Conservation (phyloP, 2,113 vertebrate genomes). For the Odontesthes bonariensis region DNA sequence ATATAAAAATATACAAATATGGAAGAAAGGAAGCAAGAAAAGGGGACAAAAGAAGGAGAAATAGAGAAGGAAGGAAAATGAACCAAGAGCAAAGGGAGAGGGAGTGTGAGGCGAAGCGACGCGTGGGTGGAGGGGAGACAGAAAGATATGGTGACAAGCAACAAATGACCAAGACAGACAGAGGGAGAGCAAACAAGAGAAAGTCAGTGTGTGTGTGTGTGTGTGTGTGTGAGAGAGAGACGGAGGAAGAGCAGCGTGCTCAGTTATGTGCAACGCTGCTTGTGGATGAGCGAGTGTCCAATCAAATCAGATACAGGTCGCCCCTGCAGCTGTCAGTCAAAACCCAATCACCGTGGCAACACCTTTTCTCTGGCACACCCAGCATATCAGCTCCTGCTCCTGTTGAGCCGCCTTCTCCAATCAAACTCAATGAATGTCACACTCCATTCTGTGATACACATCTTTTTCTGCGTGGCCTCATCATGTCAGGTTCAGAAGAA, state of each 20-base stretch:
- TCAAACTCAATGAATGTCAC: conserved; percentile 51
- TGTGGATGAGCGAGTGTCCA: conserved; percentile 64
- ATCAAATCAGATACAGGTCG: conserved; percentile 59
- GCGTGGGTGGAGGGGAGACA: conserved; percentile 55
- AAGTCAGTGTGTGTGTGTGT: conserved; percentile 12
- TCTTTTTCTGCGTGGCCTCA: conserved; percentile 28
- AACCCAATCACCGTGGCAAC: conserved; percentile 64
- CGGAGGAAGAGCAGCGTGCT: background rate
- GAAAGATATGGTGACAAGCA: conserved; percentile 67
- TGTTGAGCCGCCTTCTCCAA: conserved; percentile 9
- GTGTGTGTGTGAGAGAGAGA: background rate
- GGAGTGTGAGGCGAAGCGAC: conserved; percentile 10
- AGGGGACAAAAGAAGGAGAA: conserved; percentile 12
- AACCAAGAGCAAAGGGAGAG: conserved; percentile 43
- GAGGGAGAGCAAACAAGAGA: conserved; percentile 39
- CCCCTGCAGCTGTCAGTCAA: conserved; percentile 70
- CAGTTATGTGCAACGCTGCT: conserved; percentile 35
- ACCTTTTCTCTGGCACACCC: conserved; percentile 53
- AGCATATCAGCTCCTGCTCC: conserved; percentile 39
- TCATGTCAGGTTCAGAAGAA: conserved; percentile 57
- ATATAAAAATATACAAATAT: background rate
- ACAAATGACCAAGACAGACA: conserved; percentile 58
- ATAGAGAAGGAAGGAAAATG: conserved; percentile 41
- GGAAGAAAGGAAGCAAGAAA: background rate
- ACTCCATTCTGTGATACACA: conserved; percentile 34